These are phyloP conservation scores for Halictus rubicundus DNA, from an alignment of 1,140 invertebrate species.

Conservation along the genomic window DNA sequence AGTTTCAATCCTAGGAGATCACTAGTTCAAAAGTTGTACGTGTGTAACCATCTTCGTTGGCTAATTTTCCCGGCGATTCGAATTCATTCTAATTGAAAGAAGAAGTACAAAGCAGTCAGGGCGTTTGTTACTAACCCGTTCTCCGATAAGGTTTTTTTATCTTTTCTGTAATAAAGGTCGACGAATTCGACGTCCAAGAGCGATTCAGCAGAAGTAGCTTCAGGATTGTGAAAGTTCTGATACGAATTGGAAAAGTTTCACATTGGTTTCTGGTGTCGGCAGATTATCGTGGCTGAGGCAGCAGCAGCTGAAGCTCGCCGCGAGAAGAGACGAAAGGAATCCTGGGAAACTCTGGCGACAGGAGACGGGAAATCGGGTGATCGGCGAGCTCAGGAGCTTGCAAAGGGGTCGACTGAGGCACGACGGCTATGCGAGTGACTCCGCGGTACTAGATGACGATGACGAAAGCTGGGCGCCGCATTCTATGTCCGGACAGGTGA, in stretches of 20 bases:
- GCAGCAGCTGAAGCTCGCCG: constrained; percentile 87
- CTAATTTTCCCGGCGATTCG: too few relatives aligned
- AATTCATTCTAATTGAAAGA: too few relatives aligned
- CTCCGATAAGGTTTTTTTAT: too few relatives aligned
- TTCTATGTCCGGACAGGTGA: constrained; percentile 71
- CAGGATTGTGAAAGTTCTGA: neutral
- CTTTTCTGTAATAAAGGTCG: too few relatives aligned
- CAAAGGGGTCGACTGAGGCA: constrained; percentile 80
- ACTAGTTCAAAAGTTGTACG: too few relatives aligned
- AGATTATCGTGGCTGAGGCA: constrained; percentile 87
- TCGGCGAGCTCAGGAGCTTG: constrained; percentile 83
- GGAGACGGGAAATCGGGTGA: constrained; percentile 84
- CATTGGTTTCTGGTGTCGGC: neutral
- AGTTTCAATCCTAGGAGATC: too few relatives aligned
- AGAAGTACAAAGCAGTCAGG: too few relatives aligned
- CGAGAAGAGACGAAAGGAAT: constrained; percentile 84
- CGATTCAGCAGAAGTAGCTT: too few relatives aligned
- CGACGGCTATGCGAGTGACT: constrained; percentile 89
- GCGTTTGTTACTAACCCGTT: too few relatives aligned
- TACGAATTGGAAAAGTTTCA: neutral
- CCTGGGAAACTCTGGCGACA: constrained; percentile 86
- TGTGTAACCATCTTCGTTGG: too few relatives aligned
- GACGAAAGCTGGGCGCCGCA: constrained; percentile 75
- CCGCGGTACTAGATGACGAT: constrained; percentile 87
- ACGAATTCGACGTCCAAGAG: too few relatives aligned